These are phyloP conservation scores for Archaeoteleia sp. DNA, from an alignment of 2,888 invertebrate species.

Conservation along the genomic window DNA sequence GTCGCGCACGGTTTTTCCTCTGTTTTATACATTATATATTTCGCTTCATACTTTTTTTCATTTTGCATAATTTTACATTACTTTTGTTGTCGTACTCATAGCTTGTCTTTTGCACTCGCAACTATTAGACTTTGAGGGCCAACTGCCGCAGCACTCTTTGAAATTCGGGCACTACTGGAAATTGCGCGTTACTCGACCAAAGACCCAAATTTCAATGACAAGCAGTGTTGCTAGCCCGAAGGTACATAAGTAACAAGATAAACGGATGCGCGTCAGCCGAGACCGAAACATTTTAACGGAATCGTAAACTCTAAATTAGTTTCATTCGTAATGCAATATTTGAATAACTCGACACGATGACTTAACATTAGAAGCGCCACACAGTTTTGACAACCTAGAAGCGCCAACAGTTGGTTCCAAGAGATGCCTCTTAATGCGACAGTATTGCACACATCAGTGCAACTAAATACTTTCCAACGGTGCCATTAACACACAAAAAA, in stretches of 20 bases:
- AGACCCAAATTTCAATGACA: constrained; percentile 18
- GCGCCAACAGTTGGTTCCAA: no score
- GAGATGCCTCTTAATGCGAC: no score
- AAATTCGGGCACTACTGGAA: constrained; percentile 10
- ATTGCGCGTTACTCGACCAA: no score
- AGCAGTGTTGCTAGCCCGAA: constrained; percentile 20
- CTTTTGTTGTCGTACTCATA: constrained; percentile 21
- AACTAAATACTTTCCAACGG: no score
- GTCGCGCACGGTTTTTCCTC: constrained; percentile 11
- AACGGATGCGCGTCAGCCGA: constrained; percentile 32
- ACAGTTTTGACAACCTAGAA: no score
- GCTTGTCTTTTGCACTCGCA: constrained; percentile 39
- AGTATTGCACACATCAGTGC: no score
- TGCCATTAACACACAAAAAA: no score
- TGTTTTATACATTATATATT: constrained; percentile 33
- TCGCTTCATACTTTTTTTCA: constrained; percentile 39
- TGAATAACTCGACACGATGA: no score
- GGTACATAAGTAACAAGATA: constrained; percentile 48
- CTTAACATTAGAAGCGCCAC: no score
- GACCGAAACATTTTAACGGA: constrained; percentile 26
- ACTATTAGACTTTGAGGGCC: constrained; percentile 38
- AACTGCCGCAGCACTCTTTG: constrained; percentile 10
- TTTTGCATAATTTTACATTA: constrained; percentile 32
- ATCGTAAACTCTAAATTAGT: constrained; percentile 22
- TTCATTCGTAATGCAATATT: no score